phyloP scores from a whole-genome alignment of 2,797 vertebrate genomes.

The Chaenodraco wilsoni region DNA sequence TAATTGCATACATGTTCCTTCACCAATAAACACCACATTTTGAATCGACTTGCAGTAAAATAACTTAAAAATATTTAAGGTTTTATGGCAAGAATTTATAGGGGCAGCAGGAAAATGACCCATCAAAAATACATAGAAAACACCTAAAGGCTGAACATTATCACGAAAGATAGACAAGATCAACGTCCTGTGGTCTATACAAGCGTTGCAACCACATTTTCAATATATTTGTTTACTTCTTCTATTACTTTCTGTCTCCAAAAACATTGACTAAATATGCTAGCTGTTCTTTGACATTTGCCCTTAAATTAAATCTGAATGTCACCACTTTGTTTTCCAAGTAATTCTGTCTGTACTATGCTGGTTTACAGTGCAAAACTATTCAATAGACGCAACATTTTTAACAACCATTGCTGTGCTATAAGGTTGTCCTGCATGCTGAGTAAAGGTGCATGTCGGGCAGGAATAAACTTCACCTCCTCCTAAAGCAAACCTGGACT shows the following conservation, averaged over 20 bases:
- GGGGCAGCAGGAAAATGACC: conserved; percentile 9
- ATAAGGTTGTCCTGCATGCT: conserved; percentile 3
- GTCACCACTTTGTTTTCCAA: conserved; percentile 3
- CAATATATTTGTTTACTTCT: conserved; percentile 11
- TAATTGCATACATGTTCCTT: background rate
- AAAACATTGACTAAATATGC: background rate
- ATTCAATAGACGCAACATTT: background rate
- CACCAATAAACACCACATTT: background rate
- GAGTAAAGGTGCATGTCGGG: conserved; percentile 10
- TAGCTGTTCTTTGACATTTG: background rate
- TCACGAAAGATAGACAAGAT: conserved; percentile 2
- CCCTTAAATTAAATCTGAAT: conserved; percentile 11
- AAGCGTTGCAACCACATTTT: conserved; percentile 4
- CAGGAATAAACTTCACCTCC: conserved; percentile 5
- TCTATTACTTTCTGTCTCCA: background rate
- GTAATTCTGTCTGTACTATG: conserved; percentile 8
- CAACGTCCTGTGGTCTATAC: conserved; percentile 3
- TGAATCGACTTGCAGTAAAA: background rate
- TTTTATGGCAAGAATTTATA: conserved; percentile 4
- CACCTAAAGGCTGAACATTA: conserved; percentile 5
- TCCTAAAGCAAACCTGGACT: background rate
- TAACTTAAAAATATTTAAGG: background rate
- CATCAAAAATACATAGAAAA: background rate
- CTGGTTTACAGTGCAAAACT: background rate
- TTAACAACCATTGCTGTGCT: conserved; percentile 2